A percentile compares a stretch with the other conserved stretches of the same genome.
Evolutionary conservation across 2,797 vertebrate genomes (phyloP).

Genomic region (Stomatorhinus walkeri): DNA sequence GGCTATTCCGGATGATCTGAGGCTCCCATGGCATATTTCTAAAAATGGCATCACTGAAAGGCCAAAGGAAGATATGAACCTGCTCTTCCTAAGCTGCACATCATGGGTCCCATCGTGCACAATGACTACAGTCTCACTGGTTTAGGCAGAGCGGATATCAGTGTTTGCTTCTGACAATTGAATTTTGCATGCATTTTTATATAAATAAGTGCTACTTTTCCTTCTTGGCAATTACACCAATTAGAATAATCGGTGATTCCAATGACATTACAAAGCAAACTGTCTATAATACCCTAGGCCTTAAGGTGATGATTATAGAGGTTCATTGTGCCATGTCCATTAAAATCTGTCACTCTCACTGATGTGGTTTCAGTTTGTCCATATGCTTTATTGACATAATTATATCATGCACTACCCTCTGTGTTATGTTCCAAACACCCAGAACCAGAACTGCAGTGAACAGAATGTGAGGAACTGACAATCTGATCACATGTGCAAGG

Average conservation of each 20-base stretch:
- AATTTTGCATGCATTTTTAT: not conserved
- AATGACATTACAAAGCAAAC: not conserved
- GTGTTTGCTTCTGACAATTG: not conserved
- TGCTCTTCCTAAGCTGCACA: not conserved
- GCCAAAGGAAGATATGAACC: not conserved
- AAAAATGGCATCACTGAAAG: constrained; percentile 2
- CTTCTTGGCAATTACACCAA: not conserved
- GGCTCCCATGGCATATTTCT: not conserved
- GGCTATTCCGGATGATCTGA: not conserved
- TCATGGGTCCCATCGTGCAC: not conserved
- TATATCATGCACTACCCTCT: not conserved
- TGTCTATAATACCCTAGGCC: not conserved
- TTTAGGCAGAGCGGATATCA: not conserved
- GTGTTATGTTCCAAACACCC: not conserved
- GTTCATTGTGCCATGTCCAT: not conserved
- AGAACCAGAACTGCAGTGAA: not conserved
- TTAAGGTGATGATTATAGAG: not conserved
- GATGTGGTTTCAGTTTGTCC: not conserved
- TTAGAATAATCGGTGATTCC: not conserved
- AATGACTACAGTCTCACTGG: not conserved
- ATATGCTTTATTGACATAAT: not conserved
- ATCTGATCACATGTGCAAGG: not conserved
- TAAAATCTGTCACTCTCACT: not conserved
- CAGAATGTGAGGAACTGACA: not conserved
- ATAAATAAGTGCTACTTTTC: not conserved